A percentile compares a stretch with the other conserved stretches of the same genome.
phyloP scores from a whole-genome alignment of 2,888 invertebrate species.

The Lepidocyrtoides sp. region DNA sequence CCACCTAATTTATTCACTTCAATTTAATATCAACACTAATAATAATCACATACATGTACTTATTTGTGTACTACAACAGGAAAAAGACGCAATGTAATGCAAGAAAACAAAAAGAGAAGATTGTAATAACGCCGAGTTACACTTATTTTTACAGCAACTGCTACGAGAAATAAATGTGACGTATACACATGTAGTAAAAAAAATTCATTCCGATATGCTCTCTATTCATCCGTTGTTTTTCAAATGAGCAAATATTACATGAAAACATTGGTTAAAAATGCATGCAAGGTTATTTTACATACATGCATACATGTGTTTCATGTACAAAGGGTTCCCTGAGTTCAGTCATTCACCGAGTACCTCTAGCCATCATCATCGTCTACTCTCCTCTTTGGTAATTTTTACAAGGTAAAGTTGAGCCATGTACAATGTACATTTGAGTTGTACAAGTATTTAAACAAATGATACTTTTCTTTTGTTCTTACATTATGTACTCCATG shows the following conservation, averaged over 20 bases:
- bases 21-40: slow-evolving; percentile 43
- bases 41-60: slow-evolving; percentile 24
- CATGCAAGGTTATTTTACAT: neutral
- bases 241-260: slow-evolving; percentile 10
- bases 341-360: slow-evolving; percentile 46
- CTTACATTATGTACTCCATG: slow-evolving; percentile 68
- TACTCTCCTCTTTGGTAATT: slow-evolving; percentile 53
- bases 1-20: slow-evolving; percentile 68
- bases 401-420: slow-evolving; percentile 38
- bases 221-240: neutral
- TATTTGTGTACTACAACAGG: slow-evolving; percentile 39
- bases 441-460: slow-evolving; percentile 65
- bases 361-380: neutral
- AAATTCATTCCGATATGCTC: neutral
- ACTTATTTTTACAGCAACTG: slow-evolving; percentile 55
- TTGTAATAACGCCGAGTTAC: slow-evolving; percentile 52
- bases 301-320: neutral
- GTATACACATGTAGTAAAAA: slow-evolving; percentile 58
- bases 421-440: slow-evolving; percentile 37
- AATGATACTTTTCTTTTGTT: slow-evolving; percentile 73
- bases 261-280: slow-evolving; percentile 3
- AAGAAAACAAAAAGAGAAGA: slow-evolving; percentile 30
- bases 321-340: slow-evolving; percentile 47
- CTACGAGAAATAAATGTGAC: slow-evolving; percentile 67
- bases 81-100: slow-evolving; percentile 65